Evolutionary conservation across 2,797 vertebrate species (phyloP).

Genomic region (Semotilus atromaculatus): DNA sequence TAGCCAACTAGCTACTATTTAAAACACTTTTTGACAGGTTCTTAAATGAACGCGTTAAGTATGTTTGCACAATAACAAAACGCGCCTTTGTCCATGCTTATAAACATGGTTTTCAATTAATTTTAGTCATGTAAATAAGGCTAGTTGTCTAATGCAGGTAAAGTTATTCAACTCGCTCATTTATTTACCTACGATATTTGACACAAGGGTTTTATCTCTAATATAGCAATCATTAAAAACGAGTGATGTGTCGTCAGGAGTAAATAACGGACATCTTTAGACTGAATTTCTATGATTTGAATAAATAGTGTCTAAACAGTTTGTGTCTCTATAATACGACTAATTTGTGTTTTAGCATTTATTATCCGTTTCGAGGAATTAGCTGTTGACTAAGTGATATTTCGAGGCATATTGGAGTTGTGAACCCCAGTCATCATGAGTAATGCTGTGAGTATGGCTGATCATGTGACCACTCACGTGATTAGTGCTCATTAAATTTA

Average conservation of each 20-base stretch:
- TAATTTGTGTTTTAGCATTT: background rate
- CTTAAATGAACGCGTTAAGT: background rate
- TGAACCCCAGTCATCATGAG: constrained; percentile 31
- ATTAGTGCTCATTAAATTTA: background rate
- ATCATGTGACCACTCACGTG: constrained; percentile 23
- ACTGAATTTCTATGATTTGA: background rate
- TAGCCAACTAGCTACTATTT: constrained; percentile 9
- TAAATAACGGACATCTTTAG: background rate
- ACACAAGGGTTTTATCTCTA: background rate
- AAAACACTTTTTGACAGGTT: background rate
- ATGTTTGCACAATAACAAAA: background rate
- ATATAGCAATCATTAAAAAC: background rate
- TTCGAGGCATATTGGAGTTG: background rate
- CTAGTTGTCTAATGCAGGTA: background rate
- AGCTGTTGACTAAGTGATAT: background rate
- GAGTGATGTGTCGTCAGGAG: background rate
- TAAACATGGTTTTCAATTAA: background rate
- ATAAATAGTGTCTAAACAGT: background rate
- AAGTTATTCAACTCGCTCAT: background rate
- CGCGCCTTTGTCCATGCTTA: background rate
- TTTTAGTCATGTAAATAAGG: background rate
- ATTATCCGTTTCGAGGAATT: background rate
- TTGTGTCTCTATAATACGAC: background rate
- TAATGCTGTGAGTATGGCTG: constrained; percentile 30
- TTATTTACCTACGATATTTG: background rate